Evolutionary conservation across 2,113 vertebrate genomes (phyloP), one percentile per base, ranked within the genome.

Genomic region (Indri indri): DNA sequence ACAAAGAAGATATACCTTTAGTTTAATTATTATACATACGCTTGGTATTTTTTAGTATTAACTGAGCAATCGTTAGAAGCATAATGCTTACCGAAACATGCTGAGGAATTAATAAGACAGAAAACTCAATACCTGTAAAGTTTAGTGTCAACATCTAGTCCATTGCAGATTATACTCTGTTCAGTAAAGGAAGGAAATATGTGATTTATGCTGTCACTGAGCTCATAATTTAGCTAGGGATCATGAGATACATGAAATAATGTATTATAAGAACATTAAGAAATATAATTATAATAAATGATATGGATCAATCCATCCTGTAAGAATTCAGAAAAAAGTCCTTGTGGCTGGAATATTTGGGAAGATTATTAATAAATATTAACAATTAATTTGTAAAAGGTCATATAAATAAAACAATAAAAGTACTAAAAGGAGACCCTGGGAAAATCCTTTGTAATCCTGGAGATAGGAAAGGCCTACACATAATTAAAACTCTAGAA

Each of bases 291-390:
- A 37, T 65, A 91, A 82, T 71, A 90, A 92, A 77, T 70, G 4
- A 90, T 71, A 1, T 77, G 14, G 25, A n/a, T 68, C 30, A 94
- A 12, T 92, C 34, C 42, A 17, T 40, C 0, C 42, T 93, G 16
- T 12, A 17, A 82, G 8, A 73, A 93, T 74, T 94, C 73, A 93
- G 61, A 73, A 90, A 85, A 6, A 95, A 82, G 4, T 11, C 37
- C n/a, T 17, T 63, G 27, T 66, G 27, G 20, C 32, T 88, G 6
- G 10, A 77, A 37, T 88, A 88, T 25, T 77, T 73, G 12, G 59
- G 42, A 30, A 94, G 17, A 90, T 84, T 77, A 6, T 74, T 85
- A 97, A 90, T n/a, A 91, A 88, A 73, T 88, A 14, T 54, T 57
- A 57, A 11, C 3, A 73, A 32, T 70, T 88, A 74, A 77, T 88